Percentiles rank a stretch among this genome's conserved stretches.
phyloP scores from a whole-genome alignment of 2,797 vertebrate genomes.

The Microchirus variegatus region DNA sequence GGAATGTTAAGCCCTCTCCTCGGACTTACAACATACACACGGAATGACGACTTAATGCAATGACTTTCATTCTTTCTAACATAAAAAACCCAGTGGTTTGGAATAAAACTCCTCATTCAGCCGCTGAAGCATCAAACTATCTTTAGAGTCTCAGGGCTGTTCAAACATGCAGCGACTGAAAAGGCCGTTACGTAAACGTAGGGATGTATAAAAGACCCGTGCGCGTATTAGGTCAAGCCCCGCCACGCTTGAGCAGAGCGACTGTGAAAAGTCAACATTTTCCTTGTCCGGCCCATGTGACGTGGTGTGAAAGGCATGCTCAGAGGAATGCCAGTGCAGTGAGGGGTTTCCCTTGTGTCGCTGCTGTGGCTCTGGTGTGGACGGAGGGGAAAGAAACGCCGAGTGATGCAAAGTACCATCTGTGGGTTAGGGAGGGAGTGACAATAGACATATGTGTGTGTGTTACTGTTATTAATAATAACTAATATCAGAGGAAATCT shows the following conservation, averaged over 20 bases:
- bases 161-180: conserved; percentile 32
- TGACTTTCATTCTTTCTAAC: conserved; percentile 22
- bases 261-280: conserved; percentile 77
- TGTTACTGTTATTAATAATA: conserved; percentile 49
- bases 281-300: conserved; percentile 66
- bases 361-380: conserved; percentile 47
- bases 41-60: conserved; percentile 29
- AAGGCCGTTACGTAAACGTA: conserved; percentile 57
- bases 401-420: conserved; percentile 65
- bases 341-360: conserved; percentile 72
- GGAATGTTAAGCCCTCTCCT: conserved; percentile 23
- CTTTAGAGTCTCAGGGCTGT: conserved; percentile 4
- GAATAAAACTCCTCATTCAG: conserved; percentile 43
- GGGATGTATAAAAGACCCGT: conserved; percentile 42
- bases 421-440: conserved; percentile 49
- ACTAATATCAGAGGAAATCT: conserved; percentile 26
- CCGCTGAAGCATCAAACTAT: conserved; percentile 16
- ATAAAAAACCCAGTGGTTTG: conserved; percentile 40
- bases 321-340: conserved; percentile 68
- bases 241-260: conserved; percentile 60
- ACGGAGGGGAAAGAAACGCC: conserved; percentile 62
- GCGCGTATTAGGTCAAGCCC: conserved; percentile 60
- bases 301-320: conserved; percentile 64
- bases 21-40: not conserved
- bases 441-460: conserved; percentile 28